Evolutionary conservation across 2,797 vertebrate species (phyloP).

Genomic region (Argentina silus): DNA sequence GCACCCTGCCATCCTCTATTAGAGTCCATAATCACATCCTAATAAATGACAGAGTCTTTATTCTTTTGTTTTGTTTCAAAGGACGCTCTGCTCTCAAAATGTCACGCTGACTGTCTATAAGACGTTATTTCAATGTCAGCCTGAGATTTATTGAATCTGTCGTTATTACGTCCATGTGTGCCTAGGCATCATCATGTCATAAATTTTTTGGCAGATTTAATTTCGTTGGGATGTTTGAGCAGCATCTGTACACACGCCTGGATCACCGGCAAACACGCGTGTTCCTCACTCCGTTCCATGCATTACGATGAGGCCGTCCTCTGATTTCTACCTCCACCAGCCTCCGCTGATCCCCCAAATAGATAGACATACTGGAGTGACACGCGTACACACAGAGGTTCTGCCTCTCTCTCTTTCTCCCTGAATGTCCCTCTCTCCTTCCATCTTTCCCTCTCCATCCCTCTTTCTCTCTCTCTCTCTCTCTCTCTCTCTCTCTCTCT

Average conservation of each 20-base stretch:
- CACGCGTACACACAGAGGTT: too few relatives aligned
- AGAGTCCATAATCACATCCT: background rate
- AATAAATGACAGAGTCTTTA: background rate
- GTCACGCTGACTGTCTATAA: background rate
- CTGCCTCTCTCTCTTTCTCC: background rate
- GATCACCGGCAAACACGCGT: background rate
- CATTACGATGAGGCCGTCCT: too few relatives aligned
- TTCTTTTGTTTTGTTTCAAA: background rate
- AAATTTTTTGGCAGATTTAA: background rate
- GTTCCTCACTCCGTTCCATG: too few relatives aligned
- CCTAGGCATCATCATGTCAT: background rate
- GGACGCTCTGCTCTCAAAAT: background rate
- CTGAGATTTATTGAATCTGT: too few relatives aligned
- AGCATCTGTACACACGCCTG: background rate
- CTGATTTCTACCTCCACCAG: too few relatives aligned
- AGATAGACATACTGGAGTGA: too few relatives aligned
- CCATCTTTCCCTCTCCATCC: too few relatives aligned
- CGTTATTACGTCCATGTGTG: background rate
- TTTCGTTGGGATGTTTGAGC: background rate
- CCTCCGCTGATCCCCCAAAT: too few relatives aligned
- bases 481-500: conserved; percentile 14
- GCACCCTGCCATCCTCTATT: too few relatives aligned
- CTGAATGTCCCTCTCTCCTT: too few relatives aligned
- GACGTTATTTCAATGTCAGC: background rate
- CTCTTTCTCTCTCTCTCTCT: too few relatives aligned